Evolutionary conservation across 2,113 vertebrate species (phyloP).

Genomic region (Chascanopsetta lugubris): DNA sequence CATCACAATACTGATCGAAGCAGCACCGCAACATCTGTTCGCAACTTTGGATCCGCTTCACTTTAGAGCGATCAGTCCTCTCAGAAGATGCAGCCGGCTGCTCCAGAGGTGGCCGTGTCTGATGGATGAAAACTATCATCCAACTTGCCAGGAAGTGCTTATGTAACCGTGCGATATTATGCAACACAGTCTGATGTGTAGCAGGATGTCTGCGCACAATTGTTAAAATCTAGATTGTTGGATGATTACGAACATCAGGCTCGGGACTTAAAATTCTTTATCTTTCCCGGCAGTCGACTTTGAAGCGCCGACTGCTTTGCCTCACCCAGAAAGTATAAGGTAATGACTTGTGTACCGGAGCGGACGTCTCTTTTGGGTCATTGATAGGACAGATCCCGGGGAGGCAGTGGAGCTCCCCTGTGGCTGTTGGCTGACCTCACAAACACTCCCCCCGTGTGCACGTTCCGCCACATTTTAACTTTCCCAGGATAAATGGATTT

Average conservation of each 20-base stretch:
- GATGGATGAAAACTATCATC: conserved; percentile 51
- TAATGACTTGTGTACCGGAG: background rate
- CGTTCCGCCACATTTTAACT: conserved; percentile 15
- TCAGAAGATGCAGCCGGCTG: conserved; percentile 21
- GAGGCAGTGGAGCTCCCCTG: background rate
- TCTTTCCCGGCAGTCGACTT: conserved; percentile 13
- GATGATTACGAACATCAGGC: conserved; percentile 18
- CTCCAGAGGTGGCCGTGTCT: conserved; percentile 21
- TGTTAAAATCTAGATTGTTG: conserved; percentile 29
- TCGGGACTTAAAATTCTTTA: conserved; percentile 17
- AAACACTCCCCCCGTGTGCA: conserved; percentile 4
- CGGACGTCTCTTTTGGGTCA: conserved; percentile 15
- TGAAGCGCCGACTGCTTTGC: conserved; percentile 3
- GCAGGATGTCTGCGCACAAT: conserved; percentile 29
- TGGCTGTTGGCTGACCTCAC: conserved; percentile 7
- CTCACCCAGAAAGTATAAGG: background rate
- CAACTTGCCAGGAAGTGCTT: conserved; percentile 31
- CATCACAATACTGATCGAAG: no score
- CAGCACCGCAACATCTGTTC: no score
- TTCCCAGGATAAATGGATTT: conserved; percentile 24
- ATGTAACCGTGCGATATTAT: conserved; percentile 42
- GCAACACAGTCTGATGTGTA: conserved; percentile 28
- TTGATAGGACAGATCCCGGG: conserved; percentile 16
- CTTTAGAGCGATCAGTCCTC: conserved; percentile 21
- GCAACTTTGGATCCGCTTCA: no score